Conservation (phyloP, 2,797 vertebrate species). For the Cuculus canorus region DNA sequence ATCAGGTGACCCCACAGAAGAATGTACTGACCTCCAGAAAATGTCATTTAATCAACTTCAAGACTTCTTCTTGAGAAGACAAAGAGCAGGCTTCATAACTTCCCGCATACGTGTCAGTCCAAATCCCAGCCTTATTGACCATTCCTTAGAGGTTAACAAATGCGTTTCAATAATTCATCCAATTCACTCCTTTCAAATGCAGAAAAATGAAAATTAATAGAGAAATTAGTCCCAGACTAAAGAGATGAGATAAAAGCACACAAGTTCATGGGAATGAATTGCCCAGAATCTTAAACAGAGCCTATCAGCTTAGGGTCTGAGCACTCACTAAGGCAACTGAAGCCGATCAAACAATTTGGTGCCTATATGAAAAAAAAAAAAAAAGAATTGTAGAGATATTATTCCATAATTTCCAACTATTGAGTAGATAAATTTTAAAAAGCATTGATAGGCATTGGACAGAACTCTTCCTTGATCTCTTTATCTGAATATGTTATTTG, state of each 20-base stretch:
- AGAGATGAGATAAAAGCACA: not conserved
- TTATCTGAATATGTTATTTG: not conserved
- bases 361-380: not conserved
- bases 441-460: not conserved
- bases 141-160: not conserved
- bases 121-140: not conserved
- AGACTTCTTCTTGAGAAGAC: not conserved
- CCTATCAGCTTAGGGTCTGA: not conserved
- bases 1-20: not conserved
- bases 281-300: not conserved
- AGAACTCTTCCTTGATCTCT: not conserved
- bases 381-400: not conserved
- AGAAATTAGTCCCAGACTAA: not conserved
- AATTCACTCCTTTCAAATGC: not conserved
- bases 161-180: constrained; percentile 34
- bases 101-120: not conserved
- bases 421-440: not conserved
- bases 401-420: not conserved
- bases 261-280: not conserved
- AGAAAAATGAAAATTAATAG: not conserved
- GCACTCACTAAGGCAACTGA: not conserved
- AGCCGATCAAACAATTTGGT: not conserved
- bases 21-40: not conserved
- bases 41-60: not conserved
- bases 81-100: not conserved